Evolutionary conservation across 2,113 vertebrate species (phyloP).

Genomic region (Chloebia gouldiae): DNA sequence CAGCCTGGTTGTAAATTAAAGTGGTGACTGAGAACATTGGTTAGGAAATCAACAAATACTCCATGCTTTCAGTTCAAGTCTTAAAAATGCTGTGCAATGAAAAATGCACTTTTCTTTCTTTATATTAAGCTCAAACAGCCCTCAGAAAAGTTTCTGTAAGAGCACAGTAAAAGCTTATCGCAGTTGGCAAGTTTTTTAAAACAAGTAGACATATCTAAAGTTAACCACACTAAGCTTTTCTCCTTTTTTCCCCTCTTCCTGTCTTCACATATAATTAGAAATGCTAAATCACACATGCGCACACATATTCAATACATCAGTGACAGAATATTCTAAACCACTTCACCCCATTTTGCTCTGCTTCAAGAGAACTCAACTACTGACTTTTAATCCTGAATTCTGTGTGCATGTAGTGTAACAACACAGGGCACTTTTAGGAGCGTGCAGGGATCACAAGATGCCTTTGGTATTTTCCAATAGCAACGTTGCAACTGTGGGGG

Average conservation of each 20-base stretch:
- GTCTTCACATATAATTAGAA: neutral
- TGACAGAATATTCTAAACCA: neutral
- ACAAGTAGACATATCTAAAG: neutral
- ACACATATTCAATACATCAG: neutral
- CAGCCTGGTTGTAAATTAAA: neutral
- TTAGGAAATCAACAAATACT: neutral
- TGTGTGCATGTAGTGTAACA: neutral
- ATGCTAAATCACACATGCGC: fast-evolving
- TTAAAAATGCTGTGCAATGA: neutral
- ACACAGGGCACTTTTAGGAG: neutral
- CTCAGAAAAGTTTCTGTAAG: neutral
- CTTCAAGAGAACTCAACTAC: neutral
- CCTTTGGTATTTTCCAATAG: neutral
- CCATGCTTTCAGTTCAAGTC: neutral
- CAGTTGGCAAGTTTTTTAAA: neutral
- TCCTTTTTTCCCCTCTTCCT: neutral
- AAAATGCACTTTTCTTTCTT: neutral
- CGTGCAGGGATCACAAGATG: neutral
- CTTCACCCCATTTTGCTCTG: neutral
- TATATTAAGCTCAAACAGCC: neutral
- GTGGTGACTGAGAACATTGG: neutral
- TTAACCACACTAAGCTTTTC: neutral
- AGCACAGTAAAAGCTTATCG: neutral
- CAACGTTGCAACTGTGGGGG: neutral
- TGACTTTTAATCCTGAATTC: neutral